Conservation (phyloP, 2,113 vertebrate genomes). For the Neogobius melanostomus region DNA sequence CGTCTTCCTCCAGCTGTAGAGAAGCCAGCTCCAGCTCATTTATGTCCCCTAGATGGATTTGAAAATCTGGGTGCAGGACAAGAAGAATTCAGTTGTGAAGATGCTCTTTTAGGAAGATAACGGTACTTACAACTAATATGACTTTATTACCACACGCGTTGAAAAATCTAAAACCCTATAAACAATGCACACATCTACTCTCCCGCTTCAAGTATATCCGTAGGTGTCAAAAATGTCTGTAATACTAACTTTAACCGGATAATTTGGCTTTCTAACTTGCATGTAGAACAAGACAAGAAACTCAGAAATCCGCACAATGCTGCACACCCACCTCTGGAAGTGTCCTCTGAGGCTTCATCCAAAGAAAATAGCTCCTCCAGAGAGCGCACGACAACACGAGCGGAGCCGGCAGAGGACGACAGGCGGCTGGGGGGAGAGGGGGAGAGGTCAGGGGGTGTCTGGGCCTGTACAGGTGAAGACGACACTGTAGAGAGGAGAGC, state of each 20-base stretch:
- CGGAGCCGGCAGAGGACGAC: neutral
- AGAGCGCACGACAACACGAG: conserved; percentile 69
- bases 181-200: too few relatives aligned
- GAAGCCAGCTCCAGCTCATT: conserved; percentile 77
- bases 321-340: conserved; percentile 70
- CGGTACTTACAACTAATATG: neutral
- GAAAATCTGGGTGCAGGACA: conserved; percentile 76
- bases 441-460: conserved; percentile 3
- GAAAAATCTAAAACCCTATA: neutral
- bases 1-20: conserved; percentile 20
- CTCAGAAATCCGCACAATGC: neutral
- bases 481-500: neutral
- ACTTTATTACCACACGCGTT: too few relatives aligned
- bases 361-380: conserved; percentile 75
- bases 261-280: too few relatives aligned
- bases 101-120: neutral
- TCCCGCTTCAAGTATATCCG: too few relatives aligned
- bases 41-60: conserved; percentile 82
- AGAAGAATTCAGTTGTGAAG: neutral
- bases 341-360: conserved; percentile 34
- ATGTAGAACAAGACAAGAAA: neutral
- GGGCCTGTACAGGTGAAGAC: conserved; percentile 41
- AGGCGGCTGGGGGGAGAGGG: conserved; percentile 15
- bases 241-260: too few relatives aligned
- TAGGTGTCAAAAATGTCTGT: too few relatives aligned